Percentiles rank a stretch among this genome's conserved stretches.
Evolutionary conservation across 2,113 vertebrate genomes (phyloP).

Genomic region (Malurus cyaneus): DNA sequence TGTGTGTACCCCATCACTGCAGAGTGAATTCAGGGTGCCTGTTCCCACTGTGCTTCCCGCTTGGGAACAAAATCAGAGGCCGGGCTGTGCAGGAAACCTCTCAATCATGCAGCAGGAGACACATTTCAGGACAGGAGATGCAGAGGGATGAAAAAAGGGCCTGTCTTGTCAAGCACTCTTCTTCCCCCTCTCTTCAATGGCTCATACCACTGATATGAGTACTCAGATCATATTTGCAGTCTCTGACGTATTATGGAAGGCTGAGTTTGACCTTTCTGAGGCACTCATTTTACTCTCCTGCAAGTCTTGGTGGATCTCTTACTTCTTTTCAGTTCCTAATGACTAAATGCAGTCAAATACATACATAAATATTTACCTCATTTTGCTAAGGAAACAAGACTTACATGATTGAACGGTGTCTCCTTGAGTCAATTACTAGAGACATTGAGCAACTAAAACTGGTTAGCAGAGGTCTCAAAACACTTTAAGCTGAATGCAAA

Average conservation of each 20-base stretch:
- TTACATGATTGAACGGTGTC: not conserved
- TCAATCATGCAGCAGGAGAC: not conserved
- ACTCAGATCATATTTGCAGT: not conserved
- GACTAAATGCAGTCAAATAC: not conserved
- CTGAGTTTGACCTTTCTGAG: not conserved
- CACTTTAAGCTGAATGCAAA: not conserved
- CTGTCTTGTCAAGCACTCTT: not conserved
- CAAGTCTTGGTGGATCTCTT: not conserved
- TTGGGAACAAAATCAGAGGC: not conserved
- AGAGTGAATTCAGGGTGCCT: not conserved
- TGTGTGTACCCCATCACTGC: rapidly evolving
- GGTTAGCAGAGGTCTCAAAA: not conserved
- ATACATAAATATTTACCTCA: not conserved
- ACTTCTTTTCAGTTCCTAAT: not conserved
- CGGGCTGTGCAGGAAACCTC: not conserved
- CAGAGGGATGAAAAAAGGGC: not conserved
- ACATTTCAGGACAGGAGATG: not conserved
- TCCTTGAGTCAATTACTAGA: not conserved
- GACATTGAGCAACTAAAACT: not conserved
- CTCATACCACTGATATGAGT: not conserved
- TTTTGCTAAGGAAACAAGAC: not conserved
- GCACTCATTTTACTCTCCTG: not conserved
- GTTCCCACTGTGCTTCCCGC: not conserved
- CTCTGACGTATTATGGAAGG: not conserved
- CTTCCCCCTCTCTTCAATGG: not conserved